Evolutionary conservation across 1,140 invertebrate species (phyloP).

Genomic region (Macrobrachium rosenbergii): DNA sequence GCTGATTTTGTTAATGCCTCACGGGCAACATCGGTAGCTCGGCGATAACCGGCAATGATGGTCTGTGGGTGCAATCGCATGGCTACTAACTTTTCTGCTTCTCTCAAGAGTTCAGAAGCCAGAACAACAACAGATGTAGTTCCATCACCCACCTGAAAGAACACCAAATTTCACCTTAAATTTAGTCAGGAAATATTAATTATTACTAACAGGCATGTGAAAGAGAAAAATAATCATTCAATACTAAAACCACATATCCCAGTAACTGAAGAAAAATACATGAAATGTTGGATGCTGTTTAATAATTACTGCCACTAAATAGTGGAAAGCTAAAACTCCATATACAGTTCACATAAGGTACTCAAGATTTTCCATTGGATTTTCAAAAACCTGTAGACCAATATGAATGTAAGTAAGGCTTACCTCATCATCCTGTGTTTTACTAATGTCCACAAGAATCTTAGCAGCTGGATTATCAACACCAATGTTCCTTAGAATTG

Average conservation of each 20-base stretch:
- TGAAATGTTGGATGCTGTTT: too few relatives aligned
- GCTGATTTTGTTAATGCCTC: conserved; percentile 84
- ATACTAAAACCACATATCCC: neutral
- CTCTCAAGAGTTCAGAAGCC: conserved; percentile 93
- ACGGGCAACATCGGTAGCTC: conserved; percentile 85
- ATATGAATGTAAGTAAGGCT: neutral
- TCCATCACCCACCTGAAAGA: conserved; percentile 84
- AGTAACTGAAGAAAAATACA: too few relatives aligned
- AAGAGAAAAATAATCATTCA: neutral
- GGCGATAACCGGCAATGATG: conserved; percentile 95
- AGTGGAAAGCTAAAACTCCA: neutral
- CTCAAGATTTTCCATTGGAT: too few relatives aligned
- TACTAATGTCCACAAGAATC: conserved; percentile 98
- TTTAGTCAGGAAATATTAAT: neutral
- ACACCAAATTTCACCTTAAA: too few relatives aligned
- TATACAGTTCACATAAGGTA: neutral
- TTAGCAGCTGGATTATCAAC: conserved; percentile 99
- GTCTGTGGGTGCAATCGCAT: conserved; percentile 99
- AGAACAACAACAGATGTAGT: conserved; percentile 99
- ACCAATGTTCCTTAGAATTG: conserved; percentile 95
- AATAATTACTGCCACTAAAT: too few relatives aligned
- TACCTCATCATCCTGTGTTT: conserved; percentile 99
- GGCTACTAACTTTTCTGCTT: conserved; percentile 94
- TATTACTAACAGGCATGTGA: conserved; percentile 1
- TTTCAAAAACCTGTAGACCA: neutral